phyloP scores from a whole-genome alignment of 2,797 vertebrate genomes.

The Mormyrops attenuatus region DNA sequence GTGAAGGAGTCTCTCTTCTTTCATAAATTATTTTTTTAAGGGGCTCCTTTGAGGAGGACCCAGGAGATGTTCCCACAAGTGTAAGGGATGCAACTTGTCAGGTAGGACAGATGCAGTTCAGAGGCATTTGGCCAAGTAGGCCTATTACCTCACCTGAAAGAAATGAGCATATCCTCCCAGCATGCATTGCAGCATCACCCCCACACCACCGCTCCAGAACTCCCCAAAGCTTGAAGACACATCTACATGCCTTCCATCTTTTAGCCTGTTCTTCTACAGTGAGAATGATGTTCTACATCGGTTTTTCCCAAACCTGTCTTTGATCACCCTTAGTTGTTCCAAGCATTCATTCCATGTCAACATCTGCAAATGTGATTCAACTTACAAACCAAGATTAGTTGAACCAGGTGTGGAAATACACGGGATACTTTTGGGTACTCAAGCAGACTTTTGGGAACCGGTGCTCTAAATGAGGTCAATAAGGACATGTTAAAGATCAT shows the following conservation, averaged over 20 bases:
- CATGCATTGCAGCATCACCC: conserved; percentile 19
- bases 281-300: background rate
- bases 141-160: conserved; percentile 12
- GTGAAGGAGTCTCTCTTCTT: background rate
- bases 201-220: background rate
- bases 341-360: background rate
- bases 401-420: background rate
- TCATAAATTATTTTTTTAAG: background rate
- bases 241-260: background rate
- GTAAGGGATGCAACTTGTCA: background rate
- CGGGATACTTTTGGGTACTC: background rate
- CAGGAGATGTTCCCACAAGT: background rate
- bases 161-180: background rate
- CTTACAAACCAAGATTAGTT: background rate
- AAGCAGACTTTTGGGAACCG: background rate
- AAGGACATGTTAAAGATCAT: background rate
- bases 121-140: conserved; percentile 5
- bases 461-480: background rate
- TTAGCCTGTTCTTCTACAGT: background rate
- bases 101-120: background rate
- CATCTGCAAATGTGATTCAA: background rate
- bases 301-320: background rate
- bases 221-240: background rate
- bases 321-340: background rate
- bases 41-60: background rate